phyloP scores from a whole-genome alignment of 2,113 vertebrate species.

The Arvicanthis niloticus region DNA sequence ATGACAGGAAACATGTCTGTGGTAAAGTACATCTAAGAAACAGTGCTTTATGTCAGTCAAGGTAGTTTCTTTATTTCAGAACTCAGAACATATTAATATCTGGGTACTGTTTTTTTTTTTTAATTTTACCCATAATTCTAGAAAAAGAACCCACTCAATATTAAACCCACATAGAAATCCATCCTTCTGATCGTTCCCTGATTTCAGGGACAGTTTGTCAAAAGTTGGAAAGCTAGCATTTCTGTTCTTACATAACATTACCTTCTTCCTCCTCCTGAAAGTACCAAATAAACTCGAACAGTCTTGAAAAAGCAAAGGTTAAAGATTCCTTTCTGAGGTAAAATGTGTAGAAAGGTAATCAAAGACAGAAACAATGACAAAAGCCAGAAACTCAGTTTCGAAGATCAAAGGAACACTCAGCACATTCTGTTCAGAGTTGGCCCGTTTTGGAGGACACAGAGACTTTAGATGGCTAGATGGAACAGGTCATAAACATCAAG shows the following conservation, averaged over 20 bases:
- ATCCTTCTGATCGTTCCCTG: neutral
- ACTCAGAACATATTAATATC: neutral
- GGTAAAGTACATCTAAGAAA: slow-evolving; percentile 11
- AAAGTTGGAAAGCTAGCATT: neutral
- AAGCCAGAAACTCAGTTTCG: neutral
- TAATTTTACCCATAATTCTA: neutral
- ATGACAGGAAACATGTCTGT: neutral
- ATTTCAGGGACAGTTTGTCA: neutral
- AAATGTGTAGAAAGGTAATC: neutral
- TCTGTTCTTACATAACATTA: slow-evolving; percentile 39
- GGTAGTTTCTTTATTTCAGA: neutral
- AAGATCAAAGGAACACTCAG: neutral
- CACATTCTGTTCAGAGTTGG: neutral
- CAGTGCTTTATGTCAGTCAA: neutral
- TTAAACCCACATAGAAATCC: slow-evolving; percentile 4
- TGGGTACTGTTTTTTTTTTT: neutral
- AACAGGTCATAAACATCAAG: neutral
- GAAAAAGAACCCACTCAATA: neutral
- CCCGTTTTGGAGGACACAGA: neutral
- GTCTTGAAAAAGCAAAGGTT: neutral
- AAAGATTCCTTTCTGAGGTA: neutral
- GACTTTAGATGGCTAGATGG: neutral
- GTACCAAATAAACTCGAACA: slow-evolving; percentile 23
- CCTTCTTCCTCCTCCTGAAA: neutral
- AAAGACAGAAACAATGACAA: neutral